These are phyloP conservation scores for Eucidaris tribuloides DNA, from an alignment of 35 echinoderm and acorn worm genomes.

Conservation along the genomic window DNA sequence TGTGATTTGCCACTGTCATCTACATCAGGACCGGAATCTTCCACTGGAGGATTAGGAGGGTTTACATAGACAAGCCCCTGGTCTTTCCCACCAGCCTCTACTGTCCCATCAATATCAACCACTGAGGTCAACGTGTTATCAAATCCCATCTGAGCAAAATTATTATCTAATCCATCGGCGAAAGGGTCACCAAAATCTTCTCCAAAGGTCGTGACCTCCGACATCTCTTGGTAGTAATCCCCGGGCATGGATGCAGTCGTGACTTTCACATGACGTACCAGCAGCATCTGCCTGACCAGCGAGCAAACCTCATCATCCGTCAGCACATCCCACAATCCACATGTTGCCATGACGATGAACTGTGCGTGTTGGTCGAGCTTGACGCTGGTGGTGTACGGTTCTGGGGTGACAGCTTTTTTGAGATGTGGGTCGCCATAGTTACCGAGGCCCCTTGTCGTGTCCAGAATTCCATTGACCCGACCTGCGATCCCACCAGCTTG, in stretches of 20 bases:
- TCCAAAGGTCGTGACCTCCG: background rate
- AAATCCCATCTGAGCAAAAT: background rate
- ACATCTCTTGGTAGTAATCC: background rate
- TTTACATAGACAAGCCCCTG: background rate
- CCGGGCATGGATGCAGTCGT: background rate
- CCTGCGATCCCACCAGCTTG: constrained; percentile 45
- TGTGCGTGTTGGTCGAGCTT: constrained; percentile 85
- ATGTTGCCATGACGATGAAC: constrained; percentile 85
- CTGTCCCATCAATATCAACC: constrained; percentile 44
- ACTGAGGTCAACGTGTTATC: constrained; percentile 20
- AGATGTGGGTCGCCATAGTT: constrained; percentile 94
- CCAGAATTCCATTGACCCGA: constrained; percentile 88
- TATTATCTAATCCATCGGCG: background rate
- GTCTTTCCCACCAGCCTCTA: background rate
- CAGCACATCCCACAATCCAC: constrained; percentile 88
- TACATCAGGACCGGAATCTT: background rate
- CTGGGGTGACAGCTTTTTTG: constrained; percentile 78
- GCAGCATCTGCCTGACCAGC: constrained; percentile 52
- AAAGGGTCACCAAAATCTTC: background rate
- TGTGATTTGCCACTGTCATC: background rate
- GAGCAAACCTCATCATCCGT: constrained; percentile 68
- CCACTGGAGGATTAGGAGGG: background rate
- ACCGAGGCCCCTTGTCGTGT: constrained; percentile 86
- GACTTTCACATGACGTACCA: background rate
- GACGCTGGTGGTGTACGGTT: constrained; percentile 81